Conservation (phyloP, 2,113 vertebrate species). For the Platycercus adscitus region DNA sequence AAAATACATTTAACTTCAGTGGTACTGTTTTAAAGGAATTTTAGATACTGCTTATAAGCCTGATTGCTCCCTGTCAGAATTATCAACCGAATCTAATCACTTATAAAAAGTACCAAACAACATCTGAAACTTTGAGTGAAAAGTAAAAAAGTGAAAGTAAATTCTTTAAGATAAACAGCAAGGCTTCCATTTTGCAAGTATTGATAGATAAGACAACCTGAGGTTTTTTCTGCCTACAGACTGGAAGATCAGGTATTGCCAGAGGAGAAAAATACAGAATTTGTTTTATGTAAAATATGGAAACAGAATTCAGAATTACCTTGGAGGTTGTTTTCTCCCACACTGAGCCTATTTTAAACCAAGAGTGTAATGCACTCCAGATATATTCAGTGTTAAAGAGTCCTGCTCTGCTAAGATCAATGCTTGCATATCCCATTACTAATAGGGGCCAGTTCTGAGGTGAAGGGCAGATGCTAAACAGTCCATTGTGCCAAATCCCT, state of each 20-base stretch:
- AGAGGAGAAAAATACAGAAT: not conserved
- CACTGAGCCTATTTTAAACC: constrained; percentile 56
- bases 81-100: not conserved
- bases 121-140: not conserved
- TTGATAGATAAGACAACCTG: not conserved
- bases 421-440: not conserved
- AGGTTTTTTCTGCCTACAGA: not conserved
- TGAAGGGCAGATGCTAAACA: not conserved
- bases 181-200: not conserved
- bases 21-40: not conserved
- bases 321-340: constrained; percentile 56
- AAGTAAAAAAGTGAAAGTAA: not conserved
- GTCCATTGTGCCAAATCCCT: not conserved
- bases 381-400: constrained; percentile 45
- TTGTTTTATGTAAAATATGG: constrained; percentile 23
- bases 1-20: not conserved
- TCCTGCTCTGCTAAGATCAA: constrained; percentile 22
- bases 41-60: not conserved
- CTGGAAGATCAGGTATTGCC: constrained; percentile 6
- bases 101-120: not conserved
- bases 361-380: not conserved
- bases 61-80: not conserved
- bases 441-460: not conserved
- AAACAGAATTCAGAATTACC: constrained; percentile 58
- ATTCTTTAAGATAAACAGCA: not conserved